Percentiles rank a stretch among this genome's conserved stretches.
Conservation (phyloP, 2,888 invertebrate genomes). For the Carabus problematicus region DNA sequence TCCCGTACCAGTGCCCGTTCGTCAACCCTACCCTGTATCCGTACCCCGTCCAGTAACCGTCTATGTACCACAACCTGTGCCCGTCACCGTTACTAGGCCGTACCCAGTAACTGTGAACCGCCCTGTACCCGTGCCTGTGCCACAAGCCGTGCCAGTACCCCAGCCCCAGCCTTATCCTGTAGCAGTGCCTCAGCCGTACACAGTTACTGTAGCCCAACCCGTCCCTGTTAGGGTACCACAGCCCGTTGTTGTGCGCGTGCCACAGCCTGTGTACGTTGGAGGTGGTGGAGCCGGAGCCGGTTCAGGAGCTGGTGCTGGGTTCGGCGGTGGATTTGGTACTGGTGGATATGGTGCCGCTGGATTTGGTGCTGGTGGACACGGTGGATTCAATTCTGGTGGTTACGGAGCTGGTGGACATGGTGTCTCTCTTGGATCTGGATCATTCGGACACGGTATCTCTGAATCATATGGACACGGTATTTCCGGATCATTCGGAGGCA, state of each 20-base stretch:
- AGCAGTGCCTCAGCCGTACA: conserved; percentile 36
- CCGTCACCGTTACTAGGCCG: conserved; percentile 25
- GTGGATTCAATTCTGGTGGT: conserved; percentile 3
- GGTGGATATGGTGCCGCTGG: conserved; percentile 16
- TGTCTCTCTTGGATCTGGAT: conserved; percentile 5
- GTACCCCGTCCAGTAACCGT: conserved; percentile 36
- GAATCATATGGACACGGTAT: neutral
- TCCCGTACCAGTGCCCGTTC: conserved; percentile 32
- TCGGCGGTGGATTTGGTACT: conserved; percentile 13
- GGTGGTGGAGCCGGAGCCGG: conserved; percentile 22
- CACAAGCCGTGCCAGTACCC: conserved; percentile 23
- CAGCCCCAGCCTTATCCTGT: conserved; percentile 22
- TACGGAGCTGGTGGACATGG: conserved; percentile 10
- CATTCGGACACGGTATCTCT: neutral
- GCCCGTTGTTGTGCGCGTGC: conserved; percentile 29
- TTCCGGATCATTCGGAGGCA: conserved; percentile 2
- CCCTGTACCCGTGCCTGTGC: conserved; percentile 22
- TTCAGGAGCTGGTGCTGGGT: conserved; percentile 13
- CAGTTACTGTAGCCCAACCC: conserved; percentile 34
- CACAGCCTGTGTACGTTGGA: conserved; percentile 35
- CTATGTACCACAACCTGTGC: conserved; percentile 28
- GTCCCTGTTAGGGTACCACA: conserved; percentile 37
- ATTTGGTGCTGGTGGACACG: conserved; percentile 28
- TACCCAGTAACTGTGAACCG: conserved; percentile 32
- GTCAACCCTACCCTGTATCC: conserved; percentile 12